Base-by-base conservation (phyloP, 2,888 invertebrate genomes). In the Microplitis deprimator region DNA sequence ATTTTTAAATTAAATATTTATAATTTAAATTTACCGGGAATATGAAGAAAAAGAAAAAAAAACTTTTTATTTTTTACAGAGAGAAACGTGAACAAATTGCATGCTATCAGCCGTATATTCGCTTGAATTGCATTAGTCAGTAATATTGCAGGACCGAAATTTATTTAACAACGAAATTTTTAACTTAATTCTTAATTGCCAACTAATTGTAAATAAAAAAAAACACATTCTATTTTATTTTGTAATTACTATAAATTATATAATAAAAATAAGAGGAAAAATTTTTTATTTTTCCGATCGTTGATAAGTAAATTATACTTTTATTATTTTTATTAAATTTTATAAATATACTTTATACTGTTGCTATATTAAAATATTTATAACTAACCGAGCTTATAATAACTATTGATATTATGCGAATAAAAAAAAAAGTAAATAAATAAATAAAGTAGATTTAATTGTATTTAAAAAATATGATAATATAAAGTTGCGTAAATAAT, bases 21-120 rank as follows among this genome's bases (percentile, higher is more conserved):
- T 38, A 5, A 70, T 69, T 77, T 20, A 20, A 13, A 72, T 38
- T 65, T 77, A 38, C 2, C 50, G 50, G 13, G 10, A 50, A 13
- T 72, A 50, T 82, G 77, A 80, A 69, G 29, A 29, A 29, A 29
- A 20, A 20, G 20, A 20, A 29, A 29, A 29, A 20, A 29, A 29
- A 29, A 29, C 61, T 79, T 83, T 77, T 80, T 76, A 79, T 82
- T 74, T 72, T 82, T 88, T 88, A 81, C 88, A 88, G 88, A 87
- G 81, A 13, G 13, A 83, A 85, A 84, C 83, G 82, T 85, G 85
- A 84, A 87, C 85, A 87, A 85, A 85, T 84, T 88, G 84, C 87
- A 86, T 84, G 86, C 83, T 85, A 82, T 88, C 82, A 87, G 82
- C 83, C 86, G 83, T 84, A 80, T 87, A 83, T 85, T 86, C 80